phyloP scores from a whole-genome alignment of 2,888 invertebrate species.

The Eilema depressum region DNA sequence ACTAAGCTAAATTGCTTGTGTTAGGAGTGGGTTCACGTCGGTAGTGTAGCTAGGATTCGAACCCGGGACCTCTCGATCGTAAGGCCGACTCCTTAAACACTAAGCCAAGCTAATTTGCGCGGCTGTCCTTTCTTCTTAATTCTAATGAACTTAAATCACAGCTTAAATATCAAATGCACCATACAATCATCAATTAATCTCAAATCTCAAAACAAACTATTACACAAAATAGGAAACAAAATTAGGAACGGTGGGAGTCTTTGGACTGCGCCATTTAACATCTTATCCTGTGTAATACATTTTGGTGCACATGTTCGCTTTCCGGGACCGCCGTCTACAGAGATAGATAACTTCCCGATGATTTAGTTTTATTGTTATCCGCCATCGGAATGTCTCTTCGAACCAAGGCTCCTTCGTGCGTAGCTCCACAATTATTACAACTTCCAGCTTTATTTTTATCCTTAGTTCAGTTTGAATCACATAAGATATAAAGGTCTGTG shows the following conservation, averaged over 20 bases:
- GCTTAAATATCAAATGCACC: not conserved
- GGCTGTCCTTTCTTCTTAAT: not conserved
- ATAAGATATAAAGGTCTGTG: slow-evolving; percentile 15
- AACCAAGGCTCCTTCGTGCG: slow-evolving; percentile 54
- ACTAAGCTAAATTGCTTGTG: too few species aligned
- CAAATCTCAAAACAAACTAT: slow-evolving; percentile 26
- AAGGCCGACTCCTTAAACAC: too few species aligned
- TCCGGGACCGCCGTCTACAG: slow-evolving; percentile 70
- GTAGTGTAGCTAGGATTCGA: too few species aligned
- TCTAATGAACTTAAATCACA: not conserved
- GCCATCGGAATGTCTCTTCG: slow-evolving; percentile 75
- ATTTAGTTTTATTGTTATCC: slow-evolving; percentile 86
- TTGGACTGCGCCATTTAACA: slow-evolving; percentile 77
- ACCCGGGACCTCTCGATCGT: too few species aligned
- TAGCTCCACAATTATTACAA: slow-evolving; percentile 53
- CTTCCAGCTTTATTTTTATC: slow-evolving; percentile 48
- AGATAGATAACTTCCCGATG: slow-evolving; percentile 86
- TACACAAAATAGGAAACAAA: slow-evolving; percentile 44
- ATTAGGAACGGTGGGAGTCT: slow-evolving; percentile 67
- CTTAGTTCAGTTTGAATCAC: slow-evolving; percentile 37
- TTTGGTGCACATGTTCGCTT: slow-evolving; percentile 75
- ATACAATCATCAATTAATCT: not conserved
- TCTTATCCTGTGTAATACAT: slow-evolving; percentile 76
- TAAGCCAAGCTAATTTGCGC: too few species aligned
- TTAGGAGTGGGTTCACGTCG: too few species aligned